These are phyloP conservation scores for Megamerina dolium DNA, from an alignment of 2,888 invertebrate species.

Conservation along the genomic window DNA sequence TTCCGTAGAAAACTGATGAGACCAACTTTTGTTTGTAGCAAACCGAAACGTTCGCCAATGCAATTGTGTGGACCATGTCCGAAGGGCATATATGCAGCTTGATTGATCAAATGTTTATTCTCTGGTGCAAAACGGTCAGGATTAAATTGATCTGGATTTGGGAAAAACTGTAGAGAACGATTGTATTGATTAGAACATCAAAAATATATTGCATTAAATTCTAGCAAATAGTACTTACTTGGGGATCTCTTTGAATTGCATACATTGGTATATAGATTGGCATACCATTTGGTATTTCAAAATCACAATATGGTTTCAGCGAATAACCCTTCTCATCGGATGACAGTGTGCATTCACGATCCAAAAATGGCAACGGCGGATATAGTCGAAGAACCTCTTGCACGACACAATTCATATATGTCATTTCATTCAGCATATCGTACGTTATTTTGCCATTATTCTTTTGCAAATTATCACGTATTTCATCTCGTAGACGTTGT, in stretches of 20 bases:
- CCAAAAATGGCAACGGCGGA: slow-evolving; percentile 33
- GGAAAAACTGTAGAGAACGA: slow-evolving; percentile 26
- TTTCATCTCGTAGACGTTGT: slow-evolving; percentile 44
- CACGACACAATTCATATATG: slow-evolving; percentile 26
- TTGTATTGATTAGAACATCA: background rate
- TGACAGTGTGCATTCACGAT: slow-evolving; percentile 29
- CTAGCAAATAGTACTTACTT: slow-evolving; percentile 21
- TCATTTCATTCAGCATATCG: slow-evolving; percentile 20
- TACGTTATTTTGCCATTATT: slow-evolving; percentile 21
- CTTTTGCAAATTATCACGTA: slow-evolving; percentile 27
- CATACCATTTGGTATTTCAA: slow-evolving; percentile 28
- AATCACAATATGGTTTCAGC: slow-evolving; percentile 26
- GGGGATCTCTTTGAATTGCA: slow-evolving; percentile 31
- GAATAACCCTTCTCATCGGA: slow-evolving; percentile 22
- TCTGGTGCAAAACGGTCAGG: slow-evolving; percentile 31
- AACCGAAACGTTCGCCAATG: slow-evolving; percentile 34
- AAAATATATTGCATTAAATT: background rate
- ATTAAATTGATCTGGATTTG: slow-evolving; percentile 29
- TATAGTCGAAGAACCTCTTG: slow-evolving; percentile 32
- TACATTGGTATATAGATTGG: slow-evolving; percentile 31
- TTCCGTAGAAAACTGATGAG: slow-evolving; percentile 30
- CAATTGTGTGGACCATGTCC: slow-evolving; percentile 33
- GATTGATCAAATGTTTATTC: slow-evolving; percentile 22
- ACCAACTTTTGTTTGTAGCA: slow-evolving; percentile 31
- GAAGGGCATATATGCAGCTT: slow-evolving; percentile 29